Evolutionary conservation across 1,140 invertebrate genomes (phyloP).

Genomic region (Stenopsyche tienmushanensis): DNA sequence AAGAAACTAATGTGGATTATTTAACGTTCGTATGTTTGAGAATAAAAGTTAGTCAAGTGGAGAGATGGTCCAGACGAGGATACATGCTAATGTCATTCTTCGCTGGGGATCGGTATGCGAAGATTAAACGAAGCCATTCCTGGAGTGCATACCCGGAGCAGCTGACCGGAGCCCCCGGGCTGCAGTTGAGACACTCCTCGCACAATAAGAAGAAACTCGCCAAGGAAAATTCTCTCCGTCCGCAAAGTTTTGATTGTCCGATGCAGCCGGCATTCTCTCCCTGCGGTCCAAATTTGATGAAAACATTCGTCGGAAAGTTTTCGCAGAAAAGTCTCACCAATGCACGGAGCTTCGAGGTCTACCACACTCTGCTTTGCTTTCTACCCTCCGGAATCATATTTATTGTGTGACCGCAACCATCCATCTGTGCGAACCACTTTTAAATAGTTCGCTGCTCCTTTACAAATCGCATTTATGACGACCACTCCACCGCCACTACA

Average conservation of each 20-base stretch:
- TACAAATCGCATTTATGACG: no score
- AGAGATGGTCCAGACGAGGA: no score
- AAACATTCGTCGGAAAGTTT: constrained; percentile 38
- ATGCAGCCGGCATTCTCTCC: constrained; percentile 36
- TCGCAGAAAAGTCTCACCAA: neutral
- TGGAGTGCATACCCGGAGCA: constrained; percentile 10
- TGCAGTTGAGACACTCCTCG: neutral
- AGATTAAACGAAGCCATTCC: constrained; percentile 19
- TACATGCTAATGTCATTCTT: neutral
- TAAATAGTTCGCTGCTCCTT: constrained; percentile 38
- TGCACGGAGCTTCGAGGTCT: constrained; percentile 2
- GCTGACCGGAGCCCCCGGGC: neutral
- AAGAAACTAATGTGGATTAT: no score
- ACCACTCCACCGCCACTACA: no score
- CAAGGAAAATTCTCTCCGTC: constrained; percentile 32
- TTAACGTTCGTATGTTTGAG: no score
- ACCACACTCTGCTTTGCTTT: constrained; percentile 1
- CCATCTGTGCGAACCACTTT: constrained; percentile 36
- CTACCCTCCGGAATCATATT: constrained; percentile 31
- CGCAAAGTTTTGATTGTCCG: constrained; percentile 42
- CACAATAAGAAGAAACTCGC: constrained; percentile 34
- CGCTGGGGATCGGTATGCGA: constrained; percentile 7
- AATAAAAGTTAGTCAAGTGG: no score
- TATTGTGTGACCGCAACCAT: constrained; percentile 28
- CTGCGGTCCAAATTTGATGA: constrained; percentile 35